These are phyloP conservation scores for Cantharis lateralis DNA, from an alignment of 2,888 invertebrate species.

Conservation along the genomic window DNA sequence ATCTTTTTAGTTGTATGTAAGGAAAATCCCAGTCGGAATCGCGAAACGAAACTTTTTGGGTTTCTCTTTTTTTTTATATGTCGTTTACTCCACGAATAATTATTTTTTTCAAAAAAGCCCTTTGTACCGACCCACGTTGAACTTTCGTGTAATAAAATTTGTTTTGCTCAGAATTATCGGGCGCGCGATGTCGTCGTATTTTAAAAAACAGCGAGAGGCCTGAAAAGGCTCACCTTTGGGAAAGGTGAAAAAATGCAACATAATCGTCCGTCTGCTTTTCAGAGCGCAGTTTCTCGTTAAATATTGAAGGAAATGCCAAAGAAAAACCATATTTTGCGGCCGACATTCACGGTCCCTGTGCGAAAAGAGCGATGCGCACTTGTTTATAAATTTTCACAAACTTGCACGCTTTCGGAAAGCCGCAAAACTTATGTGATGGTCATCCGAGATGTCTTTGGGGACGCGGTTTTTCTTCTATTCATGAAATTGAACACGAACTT, in stretches of 20 bases:
- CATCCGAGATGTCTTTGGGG: slow-evolving; percentile 23
- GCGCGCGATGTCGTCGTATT: no score
- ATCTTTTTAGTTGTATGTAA: no score
- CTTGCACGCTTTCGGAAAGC: slow-evolving; percentile 10
- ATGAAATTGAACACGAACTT: slow-evolving; percentile 18
- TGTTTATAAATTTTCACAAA: slow-evolving; percentile 34
- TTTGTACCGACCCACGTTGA: no score
- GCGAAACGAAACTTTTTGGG: no score
- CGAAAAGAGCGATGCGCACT: slow-evolving; percentile 22
- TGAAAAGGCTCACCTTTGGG: no score
- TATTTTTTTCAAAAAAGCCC: no score
- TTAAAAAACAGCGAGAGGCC: no score
- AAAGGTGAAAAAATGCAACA: background rate
- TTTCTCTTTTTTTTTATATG: no score
- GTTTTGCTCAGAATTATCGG: no score
- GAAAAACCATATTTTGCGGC: slow-evolving; percentile 29
- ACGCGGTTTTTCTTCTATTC: slow-evolving; percentile 18
- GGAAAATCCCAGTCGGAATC: no score
- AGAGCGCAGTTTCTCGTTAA: slow-evolving; percentile 16
- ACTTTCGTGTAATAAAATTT: no score
- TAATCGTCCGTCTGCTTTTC: background rate
- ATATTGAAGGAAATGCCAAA: slow-evolving; percentile 26
- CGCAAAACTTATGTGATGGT: slow-evolving; percentile 33
- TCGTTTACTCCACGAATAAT: no score
- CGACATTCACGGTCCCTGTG: slow-evolving; percentile 32